These are phyloP conservation scores for Myripristis murdjan DNA, from an alignment of 2,797 vertebrate species.

Conservation along the genomic window DNA sequence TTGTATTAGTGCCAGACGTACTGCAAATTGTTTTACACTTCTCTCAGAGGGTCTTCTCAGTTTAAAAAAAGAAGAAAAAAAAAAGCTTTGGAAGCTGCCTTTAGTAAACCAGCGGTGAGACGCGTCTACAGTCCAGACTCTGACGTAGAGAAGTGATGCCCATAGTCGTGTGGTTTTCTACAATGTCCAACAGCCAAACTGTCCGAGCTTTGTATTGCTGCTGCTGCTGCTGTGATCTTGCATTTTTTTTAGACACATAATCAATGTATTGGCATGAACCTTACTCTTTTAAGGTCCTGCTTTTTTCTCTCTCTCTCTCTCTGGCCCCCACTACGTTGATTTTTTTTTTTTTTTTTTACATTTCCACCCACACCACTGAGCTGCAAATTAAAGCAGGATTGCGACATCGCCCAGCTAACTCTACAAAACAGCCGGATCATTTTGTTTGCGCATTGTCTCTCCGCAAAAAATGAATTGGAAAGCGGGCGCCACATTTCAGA, in stretches of 20 bases:
- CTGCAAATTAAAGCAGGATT: slow-evolving; percentile 19
- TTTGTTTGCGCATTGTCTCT: slow-evolving; percentile 24
- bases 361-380: background rate
- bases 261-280: slow-evolving; percentile 18
- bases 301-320: slow-evolving; percentile 15
- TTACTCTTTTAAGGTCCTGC: slow-evolving; percentile 33
- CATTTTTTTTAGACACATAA: slow-evolving; percentile 47
- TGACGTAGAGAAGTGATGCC: slow-evolving; percentile 11
- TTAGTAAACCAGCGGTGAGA: slow-evolving; percentile 36
- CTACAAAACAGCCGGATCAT: slow-evolving; percentile 3
- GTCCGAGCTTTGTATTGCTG: slow-evolving; percentile 35
- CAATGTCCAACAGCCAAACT: slow-evolving; percentile 64
- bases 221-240: slow-evolving; percentile 46
- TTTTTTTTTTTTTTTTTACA: too few relatives aligned
- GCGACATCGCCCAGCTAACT: slow-evolving; percentile 13
- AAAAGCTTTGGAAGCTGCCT: slow-evolving; percentile 59
- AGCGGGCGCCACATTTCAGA: background rate
- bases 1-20: slow-evolving; percentile 68
- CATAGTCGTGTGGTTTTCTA: slow-evolving; percentile 34
- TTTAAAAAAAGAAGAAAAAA: background rate
- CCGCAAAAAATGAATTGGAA: slow-evolving; percentile 16
- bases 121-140: slow-evolving; percentile 38
- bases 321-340: slow-evolving; percentile 17
- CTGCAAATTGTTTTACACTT: slow-evolving; percentile 62
- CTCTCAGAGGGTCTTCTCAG: slow-evolving; percentile 54